These are phyloP conservation scores for Monomorium pharaonis DNA, from an alignment of 1,140 invertebrate species.

Conservation along the genomic window DNA sequence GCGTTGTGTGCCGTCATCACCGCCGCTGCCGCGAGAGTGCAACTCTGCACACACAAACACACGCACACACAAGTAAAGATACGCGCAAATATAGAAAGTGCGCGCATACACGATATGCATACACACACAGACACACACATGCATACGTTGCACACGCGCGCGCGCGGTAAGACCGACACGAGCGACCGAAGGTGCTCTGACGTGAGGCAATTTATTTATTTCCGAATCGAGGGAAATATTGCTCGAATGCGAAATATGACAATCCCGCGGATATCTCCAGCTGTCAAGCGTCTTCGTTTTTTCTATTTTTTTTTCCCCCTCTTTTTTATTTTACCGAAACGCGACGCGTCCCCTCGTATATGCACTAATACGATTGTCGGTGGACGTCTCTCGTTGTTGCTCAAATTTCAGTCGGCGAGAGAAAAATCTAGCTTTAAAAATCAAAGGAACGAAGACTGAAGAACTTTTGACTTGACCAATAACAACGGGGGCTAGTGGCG, in stretches of 20 bases:
- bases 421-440: not conserved
- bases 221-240: conserved; percentile 25
- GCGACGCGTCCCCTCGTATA: not conserved
- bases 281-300: not conserved
- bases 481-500: no score
- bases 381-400: not conserved
- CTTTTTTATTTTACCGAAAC: not conserved
- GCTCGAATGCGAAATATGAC: conserved; percentile 1
- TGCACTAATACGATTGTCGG: conserved; percentile 8
- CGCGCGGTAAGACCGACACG: not conserved
- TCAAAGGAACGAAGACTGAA: not conserved
- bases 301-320: not conserved
- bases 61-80: not conserved
- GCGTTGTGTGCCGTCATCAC: conserved; percentile 10
- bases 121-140: not conserved
- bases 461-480: not conserved
- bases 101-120: not conserved
- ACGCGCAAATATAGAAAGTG: not conserved
- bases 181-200: conserved; percentile 17
- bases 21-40: not conserved
- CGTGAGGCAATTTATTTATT: conserved; percentile 50
- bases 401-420: not conserved
- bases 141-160: not conserved
- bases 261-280: conserved; percentile 31
- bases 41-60: not conserved